Percentiles rank a stretch among this genome's conserved stretches.
These are phyloP conservation scores for Xiphorhynchus erythropygius DNA, from an alignment of 2,797 vertebrate species.

Conservation along the genomic window DNA sequence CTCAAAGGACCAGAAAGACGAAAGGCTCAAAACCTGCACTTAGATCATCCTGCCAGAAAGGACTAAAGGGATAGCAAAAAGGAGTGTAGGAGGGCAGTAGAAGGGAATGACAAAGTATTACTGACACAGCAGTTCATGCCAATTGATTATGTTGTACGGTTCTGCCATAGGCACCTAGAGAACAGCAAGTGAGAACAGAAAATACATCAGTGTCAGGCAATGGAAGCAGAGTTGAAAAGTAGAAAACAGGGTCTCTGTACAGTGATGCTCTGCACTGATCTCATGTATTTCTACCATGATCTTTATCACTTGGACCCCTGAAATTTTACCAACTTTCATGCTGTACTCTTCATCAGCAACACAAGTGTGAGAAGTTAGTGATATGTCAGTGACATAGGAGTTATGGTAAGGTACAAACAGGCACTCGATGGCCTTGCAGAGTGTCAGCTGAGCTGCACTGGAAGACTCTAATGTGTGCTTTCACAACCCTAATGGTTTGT, in stretches of 20 bases:
- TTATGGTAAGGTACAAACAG: neutral
- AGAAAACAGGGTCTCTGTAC: neutral
- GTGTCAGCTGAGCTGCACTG: neutral
- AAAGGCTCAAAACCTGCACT: fast-evolving
- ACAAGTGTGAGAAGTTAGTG: neutral
- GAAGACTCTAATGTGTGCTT: neutral
- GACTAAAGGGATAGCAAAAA: neutral
- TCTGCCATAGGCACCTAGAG: neutral
- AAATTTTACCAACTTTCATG: neutral
- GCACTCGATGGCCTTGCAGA: neutral
- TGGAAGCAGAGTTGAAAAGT: neutral
- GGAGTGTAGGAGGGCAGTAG: neutral
- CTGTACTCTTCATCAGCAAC: neutral
- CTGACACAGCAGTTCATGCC: neutral
- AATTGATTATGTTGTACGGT: neutral
- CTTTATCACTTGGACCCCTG: neutral
- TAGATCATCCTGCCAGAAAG: neutral
- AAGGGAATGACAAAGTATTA: neutral
- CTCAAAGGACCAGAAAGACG: neutral
- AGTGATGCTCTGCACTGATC: neutral
- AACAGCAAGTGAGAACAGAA: neutral
- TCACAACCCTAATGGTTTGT: neutral
- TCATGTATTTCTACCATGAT: neutral
- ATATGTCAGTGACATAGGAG: neutral
- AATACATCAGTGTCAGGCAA: neutral